A percentile compares a stretch with the other conserved stretches of the same genome.
Evolutionary conservation across 1,140 invertebrate species (phyloP).

Genomic region (Frieseomelitta varia): DNA sequence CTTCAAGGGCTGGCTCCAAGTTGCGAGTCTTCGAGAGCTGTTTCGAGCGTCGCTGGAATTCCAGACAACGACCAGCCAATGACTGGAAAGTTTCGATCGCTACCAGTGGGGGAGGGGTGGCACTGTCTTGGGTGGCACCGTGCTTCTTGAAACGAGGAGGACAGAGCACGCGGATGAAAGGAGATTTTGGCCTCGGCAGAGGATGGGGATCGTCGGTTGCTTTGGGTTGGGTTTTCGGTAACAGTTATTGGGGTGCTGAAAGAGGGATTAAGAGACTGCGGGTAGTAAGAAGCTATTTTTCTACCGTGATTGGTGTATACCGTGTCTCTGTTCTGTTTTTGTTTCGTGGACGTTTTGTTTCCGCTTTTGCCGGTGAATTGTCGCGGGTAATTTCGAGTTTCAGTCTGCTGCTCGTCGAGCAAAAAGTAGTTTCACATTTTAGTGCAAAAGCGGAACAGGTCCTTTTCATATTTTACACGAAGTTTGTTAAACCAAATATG

Average conservation of each 20-base stretch:
- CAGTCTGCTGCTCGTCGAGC: no score
- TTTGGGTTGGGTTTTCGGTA: not conserved
- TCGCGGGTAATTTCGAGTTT: not conserved
- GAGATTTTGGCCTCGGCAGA: not conserved
- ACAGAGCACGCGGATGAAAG: not conserved
- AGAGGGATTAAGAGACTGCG: not conserved
- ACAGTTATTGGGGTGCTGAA: not conserved
- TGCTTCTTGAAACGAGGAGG: not conserved
- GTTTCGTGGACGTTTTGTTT: not conserved
- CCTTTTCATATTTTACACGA: no score
- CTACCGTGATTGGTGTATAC: not conserved
- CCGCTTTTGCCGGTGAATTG: not conserved
- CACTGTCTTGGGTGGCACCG: no score
- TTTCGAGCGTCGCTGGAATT: constrained; percentile 31
- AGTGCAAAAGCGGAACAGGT: no score
- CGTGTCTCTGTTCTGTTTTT: not conserved
- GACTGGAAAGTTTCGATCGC: constrained; percentile 24
- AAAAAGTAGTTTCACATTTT: no score
- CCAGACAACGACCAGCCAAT: not conserved
- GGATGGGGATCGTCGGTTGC: not conserved
- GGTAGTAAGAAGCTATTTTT: not conserved
- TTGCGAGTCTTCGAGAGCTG: constrained; percentile 34
- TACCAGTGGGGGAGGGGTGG: not conserved
- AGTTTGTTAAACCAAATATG: no score
- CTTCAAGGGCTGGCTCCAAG: not conserved